A percentile compares a stretch with the other conserved stretches of the same genome.
Conservation (phyloP, 2,113 vertebrate genomes). For the Corythoichthys haematopterus region DNA sequence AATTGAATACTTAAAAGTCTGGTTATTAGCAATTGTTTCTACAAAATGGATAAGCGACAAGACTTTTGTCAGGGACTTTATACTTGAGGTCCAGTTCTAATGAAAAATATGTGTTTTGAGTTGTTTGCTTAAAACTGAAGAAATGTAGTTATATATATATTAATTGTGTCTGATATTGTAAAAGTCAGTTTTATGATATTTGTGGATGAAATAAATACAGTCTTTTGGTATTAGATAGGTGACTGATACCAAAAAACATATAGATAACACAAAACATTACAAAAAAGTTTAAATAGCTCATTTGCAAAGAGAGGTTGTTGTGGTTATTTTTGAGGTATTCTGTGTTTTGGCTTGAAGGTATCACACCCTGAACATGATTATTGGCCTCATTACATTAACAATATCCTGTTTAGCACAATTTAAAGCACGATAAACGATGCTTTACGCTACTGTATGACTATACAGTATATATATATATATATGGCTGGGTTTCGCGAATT, state of each 20-base stretch:
- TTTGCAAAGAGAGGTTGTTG: slow-evolving; percentile 28
- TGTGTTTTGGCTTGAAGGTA: slow-evolving; percentile 38
- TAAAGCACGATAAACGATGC: slow-evolving; percentile 5
- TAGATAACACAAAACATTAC: background rate
- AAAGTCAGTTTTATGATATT: too few species aligned
- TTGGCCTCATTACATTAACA: slow-evolving; percentile 11
- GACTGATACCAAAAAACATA: background rate
- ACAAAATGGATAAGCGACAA: too few species aligned
- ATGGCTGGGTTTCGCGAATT: background rate
- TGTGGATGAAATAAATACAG: too few species aligned
- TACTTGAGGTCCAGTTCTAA: background rate
- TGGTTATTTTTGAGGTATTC: slow-evolving; percentile 50
- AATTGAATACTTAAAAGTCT: too few species aligned
- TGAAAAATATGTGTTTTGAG: too few species aligned
- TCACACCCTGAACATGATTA: slow-evolving; percentile 7
- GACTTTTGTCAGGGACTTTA: background rate
- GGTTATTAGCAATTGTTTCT: too few species aligned
- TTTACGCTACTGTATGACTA: background rate
- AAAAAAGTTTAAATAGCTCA: slow-evolving; percentile 25
- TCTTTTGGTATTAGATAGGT: too few species aligned
- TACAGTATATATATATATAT: background rate
- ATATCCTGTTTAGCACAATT: background rate
- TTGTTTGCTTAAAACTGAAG: too few species aligned
- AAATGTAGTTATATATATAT: too few species aligned
- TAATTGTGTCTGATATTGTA: too few species aligned